phyloP scores from a whole-genome alignment of 2,888 invertebrate genomes.

The Urechis unicinctus region DNA sequence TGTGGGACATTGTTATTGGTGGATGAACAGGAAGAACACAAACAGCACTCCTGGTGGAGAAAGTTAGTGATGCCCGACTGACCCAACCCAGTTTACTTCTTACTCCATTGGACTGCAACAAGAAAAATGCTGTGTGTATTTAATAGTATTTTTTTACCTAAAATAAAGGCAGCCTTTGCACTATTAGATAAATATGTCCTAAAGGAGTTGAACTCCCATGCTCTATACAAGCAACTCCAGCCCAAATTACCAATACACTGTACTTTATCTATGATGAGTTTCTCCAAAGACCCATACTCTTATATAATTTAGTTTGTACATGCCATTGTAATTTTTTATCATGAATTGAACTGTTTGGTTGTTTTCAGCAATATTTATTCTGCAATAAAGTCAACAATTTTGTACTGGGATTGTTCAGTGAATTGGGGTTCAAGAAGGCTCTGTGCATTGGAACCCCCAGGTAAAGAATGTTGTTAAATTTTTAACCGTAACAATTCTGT shows the following conservation, averaged over 20 bases:
- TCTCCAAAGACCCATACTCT: too few relatives aligned
- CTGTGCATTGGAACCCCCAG: slow-evolving; percentile 81
- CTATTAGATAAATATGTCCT: not conserved
- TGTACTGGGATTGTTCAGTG: slow-evolving; percentile 53
- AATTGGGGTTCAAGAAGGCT: slow-evolving; percentile 51
- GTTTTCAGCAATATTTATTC: slow-evolving; percentile 75
- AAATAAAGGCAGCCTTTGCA: not conserved
- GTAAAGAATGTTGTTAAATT: slow-evolving; percentile 17
- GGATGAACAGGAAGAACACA: slow-evolving; percentile 27
- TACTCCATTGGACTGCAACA: slow-evolving; percentile 65
- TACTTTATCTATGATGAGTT: too few relatives aligned
- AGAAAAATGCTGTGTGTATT: slow-evolving; percentile 64
- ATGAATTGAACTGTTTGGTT: too few relatives aligned
- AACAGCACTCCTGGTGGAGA: slow-evolving; percentile 25
- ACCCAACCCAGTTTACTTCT: slow-evolving; percentile 54
- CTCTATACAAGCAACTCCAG: too few relatives aligned
- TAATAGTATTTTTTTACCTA: not conserved
- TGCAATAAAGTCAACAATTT: slow-evolving; percentile 62
- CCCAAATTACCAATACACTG: too few relatives aligned
- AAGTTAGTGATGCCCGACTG: slow-evolving; percentile 26
- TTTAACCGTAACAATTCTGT: not conserved
- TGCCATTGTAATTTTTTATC: too few relatives aligned
- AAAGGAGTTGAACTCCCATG: too few relatives aligned
- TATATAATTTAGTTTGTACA: too few relatives aligned
- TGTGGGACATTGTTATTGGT: slow-evolving; percentile 40